Evolutionary conservation across 2,797 vertebrate species (phyloP).

Genomic region (Esox masquinongy): DNA sequence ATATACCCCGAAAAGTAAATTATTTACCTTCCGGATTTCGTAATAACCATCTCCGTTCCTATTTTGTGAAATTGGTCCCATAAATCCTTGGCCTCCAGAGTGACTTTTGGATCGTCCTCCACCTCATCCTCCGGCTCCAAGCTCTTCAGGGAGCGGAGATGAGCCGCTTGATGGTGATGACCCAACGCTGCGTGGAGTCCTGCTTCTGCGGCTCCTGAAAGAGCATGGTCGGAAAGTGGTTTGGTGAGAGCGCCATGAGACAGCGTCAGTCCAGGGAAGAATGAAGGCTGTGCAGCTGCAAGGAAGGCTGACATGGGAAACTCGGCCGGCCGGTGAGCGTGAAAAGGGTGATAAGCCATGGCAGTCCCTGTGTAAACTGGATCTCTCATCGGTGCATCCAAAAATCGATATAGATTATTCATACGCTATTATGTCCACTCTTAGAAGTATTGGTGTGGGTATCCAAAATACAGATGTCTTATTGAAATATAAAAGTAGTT

Average conservation of each 20-base stretch:
- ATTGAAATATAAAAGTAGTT: conserved; percentile 4
- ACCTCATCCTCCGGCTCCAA: conserved; percentile 82
- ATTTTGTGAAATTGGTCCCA: conserved; percentile 97
- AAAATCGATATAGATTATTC: conserved; percentile 54
- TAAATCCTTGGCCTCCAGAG: conserved; percentile 88
- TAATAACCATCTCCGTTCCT: conserved; percentile 98
- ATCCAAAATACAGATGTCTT: conserved; percentile 22
- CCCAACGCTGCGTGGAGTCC: conserved; percentile 81
- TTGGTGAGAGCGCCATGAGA: conserved; percentile 75
- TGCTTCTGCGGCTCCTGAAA: conserved; percentile 80
- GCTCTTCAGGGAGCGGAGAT: conserved; percentile 80
- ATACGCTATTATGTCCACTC: conserved; percentile 33
- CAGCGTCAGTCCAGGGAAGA: conserved; percentile 79
- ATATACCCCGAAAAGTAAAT: neutral
- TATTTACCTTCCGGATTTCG: conserved; percentile 94
- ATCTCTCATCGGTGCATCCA: conserved; percentile 90
- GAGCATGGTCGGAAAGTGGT: conserved; percentile 74
- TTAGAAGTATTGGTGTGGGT: conserved; percentile 15
- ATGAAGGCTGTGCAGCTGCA: conserved; percentile 80
- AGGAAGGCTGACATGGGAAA: conserved; percentile 84
- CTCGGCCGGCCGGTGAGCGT: conserved; percentile 83
- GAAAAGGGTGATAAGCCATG: conserved; percentile 93
- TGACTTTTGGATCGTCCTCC: conserved; percentile 93
- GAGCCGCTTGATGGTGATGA: conserved; percentile 74
- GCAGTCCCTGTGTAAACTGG: conserved; percentile 81